Percentiles rank a stretch among this genome's conserved stretches.
Evolutionary conservation across 2,888 invertebrate genomes (phyloP).

Genomic region (Pheosia gnoma): DNA sequence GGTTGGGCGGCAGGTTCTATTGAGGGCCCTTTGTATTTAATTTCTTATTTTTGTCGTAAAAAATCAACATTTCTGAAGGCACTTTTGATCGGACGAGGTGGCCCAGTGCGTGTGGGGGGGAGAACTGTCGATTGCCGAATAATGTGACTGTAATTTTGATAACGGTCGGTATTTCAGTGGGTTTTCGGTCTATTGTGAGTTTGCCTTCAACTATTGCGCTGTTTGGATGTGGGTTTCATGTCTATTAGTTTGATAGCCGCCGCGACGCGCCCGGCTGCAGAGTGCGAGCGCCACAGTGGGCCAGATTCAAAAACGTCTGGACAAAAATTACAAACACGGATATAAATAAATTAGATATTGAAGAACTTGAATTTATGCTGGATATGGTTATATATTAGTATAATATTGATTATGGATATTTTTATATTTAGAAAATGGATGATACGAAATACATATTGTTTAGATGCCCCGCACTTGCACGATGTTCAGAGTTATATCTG

Average conservation of each 20-base stretch:
- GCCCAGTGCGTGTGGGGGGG: constrained; percentile 88
- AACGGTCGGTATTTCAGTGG: constrained; percentile 44
- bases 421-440: neutral
- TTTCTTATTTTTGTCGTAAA: constrained; percentile 87
- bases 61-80: constrained; percentile 95
- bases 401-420: neutral
- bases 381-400: neutral
- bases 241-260: constrained; percentile 90
- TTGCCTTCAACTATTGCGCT: constrained; percentile 94
- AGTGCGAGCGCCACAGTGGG: constrained; percentile 51
- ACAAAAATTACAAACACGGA: constrained; percentile 8
- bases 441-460: constrained; percentile 29
- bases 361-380: neutral
- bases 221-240: constrained; percentile 87
- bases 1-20: constrained; percentile 92
- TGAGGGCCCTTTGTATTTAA: constrained; percentile 92
- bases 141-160: constrained; percentile 49
- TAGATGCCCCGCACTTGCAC: constrained; percentile 60
- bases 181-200: constrained; percentile 71
- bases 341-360: neutral
- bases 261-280: constrained; percentile 67
- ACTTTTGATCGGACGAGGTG: constrained; percentile 97
- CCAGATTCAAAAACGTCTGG: constrained; percentile 39
- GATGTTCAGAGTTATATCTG: constrained; percentile 37
- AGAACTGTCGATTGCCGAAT: constrained; percentile 73